Percentiles rank a stretch among this genome's conserved stretches.
Evolutionary conservation across 2,113 vertebrate species (phyloP).

Genomic region (Microcebus ravelobensis): DNA sequence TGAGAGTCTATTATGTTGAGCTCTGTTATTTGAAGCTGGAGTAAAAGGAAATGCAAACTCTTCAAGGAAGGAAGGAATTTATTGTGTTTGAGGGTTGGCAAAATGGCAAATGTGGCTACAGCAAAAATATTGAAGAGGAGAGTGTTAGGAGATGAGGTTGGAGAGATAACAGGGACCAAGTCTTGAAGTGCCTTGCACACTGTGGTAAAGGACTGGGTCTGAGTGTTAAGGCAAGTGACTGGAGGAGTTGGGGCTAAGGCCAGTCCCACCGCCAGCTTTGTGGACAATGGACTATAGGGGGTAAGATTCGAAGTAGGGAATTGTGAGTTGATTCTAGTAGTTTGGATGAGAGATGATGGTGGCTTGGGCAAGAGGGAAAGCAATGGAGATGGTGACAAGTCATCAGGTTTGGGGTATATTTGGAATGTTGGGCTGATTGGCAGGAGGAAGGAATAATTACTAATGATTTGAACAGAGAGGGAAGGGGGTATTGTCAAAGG

Average conservation of each 20-base stretch:
- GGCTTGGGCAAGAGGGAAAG: not conserved
- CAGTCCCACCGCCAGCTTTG: not conserved
- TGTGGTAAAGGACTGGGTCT: not conserved
- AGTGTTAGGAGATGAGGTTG: not conserved
- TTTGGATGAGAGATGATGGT: not conserved
- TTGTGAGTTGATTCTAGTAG: not conserved
- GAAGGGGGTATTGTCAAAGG: not conserved
- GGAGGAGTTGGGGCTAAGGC: not conserved
- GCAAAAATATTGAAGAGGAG: not conserved
- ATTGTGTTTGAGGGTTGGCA: not conserved
- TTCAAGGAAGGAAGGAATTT: not conserved
- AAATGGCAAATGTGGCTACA: not conserved
- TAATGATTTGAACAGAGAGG: not conserved
- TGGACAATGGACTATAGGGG: not conserved
- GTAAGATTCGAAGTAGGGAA: not conserved
- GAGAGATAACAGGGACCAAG: not conserved
- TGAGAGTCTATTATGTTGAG: not conserved
- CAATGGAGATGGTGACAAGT: not conserved
- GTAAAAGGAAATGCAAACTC: not conserved
- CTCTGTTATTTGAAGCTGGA: slow-evolving; percentile 21
- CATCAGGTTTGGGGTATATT: not conserved
- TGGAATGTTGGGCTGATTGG: not conserved
- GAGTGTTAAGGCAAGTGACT: not conserved
- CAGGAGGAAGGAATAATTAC: not conserved
- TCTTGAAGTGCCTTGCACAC: not conserved